phyloP scores from a whole-genome alignment of 2,797 vertebrate genomes.

The Gastrophryne carolinensis region DNA sequence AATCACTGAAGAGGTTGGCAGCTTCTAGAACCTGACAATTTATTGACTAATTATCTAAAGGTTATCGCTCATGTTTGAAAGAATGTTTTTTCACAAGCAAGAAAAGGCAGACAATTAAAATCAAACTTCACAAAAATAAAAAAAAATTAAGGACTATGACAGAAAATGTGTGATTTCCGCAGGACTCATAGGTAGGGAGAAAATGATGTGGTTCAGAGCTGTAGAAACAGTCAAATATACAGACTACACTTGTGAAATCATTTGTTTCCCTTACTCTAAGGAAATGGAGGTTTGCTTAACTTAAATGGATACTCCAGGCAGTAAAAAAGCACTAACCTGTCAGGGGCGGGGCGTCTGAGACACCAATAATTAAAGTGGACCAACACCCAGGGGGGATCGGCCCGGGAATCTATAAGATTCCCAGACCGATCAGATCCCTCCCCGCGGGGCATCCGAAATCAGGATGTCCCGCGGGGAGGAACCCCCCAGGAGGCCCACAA shows the following conservation, averaged over 20 bases:
- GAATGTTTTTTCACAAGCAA: conserved; percentile 24
- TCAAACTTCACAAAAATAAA: conserved; percentile 21
- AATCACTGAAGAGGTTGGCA: conserved; percentile 40
- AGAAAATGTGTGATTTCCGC: conserved; percentile 22
- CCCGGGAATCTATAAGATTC: no score
- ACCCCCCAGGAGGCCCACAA: no score
- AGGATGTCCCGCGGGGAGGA: no score
- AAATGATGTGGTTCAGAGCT: neutral
- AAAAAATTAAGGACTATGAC: conserved; percentile 23
- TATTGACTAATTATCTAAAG: conserved; percentile 42
- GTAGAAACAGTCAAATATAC: neutral
- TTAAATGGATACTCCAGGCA: no score
- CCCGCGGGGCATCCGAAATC: no score
- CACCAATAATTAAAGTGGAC: no score
- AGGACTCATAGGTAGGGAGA: neutral
- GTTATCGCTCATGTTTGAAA: conserved; percentile 42
- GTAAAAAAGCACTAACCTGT: no score
- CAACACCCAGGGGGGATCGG: no score
- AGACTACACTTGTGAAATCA: neutral
- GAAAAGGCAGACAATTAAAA: conserved; percentile 44
- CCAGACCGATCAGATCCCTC: no score
- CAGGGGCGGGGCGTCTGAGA: no score
- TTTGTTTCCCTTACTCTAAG: neutral
- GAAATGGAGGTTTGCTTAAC: neutral
- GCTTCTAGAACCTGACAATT: conserved; percentile 34